Conservation (phyloP, 2,888 invertebrate genomes). For the Harpalus rubripes region DNA sequence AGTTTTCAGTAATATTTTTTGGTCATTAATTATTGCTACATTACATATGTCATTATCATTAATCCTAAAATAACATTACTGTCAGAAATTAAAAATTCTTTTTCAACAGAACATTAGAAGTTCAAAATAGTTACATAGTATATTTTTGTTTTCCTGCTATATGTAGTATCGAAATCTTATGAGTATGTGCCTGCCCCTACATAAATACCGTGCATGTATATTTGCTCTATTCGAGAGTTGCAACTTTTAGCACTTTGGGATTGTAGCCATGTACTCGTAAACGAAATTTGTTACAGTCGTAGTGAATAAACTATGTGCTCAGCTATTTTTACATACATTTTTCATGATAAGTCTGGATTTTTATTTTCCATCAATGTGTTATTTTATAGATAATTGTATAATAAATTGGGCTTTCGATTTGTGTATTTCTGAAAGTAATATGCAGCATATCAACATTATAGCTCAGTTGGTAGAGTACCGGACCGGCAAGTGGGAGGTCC, state of each 20-base stretch:
- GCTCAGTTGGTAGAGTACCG: too few relatives aligned
- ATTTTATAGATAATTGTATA: neutral
- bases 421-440: neutral
- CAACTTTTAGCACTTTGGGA: constrained; percentile 15
- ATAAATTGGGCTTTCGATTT: neutral
- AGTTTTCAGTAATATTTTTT: too few relatives aligned
- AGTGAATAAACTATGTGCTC: constrained; percentile 3
- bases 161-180: neutral
- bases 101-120: too few relatives aligned
- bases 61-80: too few relatives aligned
- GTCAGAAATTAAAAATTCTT: too few relatives aligned
- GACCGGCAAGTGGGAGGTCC: too few relatives aligned
- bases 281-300: neutral
- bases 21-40: too few relatives aligned
- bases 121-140: too few relatives aligned
- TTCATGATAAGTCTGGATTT: neutral
- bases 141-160: too few relatives aligned
- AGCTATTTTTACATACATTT: constrained; percentile 4
- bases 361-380: neutral
- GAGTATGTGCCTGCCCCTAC: neutral
- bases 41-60: too few relatives aligned
- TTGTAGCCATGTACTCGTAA: constrained; percentile 5
- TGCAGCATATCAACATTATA: too few relatives aligned
- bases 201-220: too few relatives aligned
- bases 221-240: neutral